Conservation (phyloP, 2,797 vertebrate species). For the Enteromius anoplus region DNA sequence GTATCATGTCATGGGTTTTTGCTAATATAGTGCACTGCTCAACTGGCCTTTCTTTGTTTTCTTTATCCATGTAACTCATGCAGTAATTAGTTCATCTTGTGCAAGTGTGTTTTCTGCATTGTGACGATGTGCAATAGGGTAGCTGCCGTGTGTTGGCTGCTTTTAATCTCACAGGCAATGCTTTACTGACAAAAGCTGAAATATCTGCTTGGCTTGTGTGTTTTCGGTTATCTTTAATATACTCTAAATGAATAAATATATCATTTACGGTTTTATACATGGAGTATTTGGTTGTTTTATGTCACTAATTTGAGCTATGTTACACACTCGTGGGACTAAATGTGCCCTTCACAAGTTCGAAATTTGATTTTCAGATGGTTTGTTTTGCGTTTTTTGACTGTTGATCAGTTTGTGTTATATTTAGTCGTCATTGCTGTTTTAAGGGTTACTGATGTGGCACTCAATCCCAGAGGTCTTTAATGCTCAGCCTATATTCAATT, state of each 20-base stretch:
- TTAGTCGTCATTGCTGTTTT: neutral
- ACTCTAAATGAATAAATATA: slow-evolving; percentile 36
- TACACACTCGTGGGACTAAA: slow-evolving; percentile 17
- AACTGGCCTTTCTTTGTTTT: neutral
- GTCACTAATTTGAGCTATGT: slow-evolving; percentile 23
- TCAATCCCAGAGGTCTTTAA: neutral
- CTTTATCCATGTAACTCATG: neutral
- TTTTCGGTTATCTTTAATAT: slow-evolving; percentile 34
- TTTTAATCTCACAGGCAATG: slow-evolving; percentile 36
- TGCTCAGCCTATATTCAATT: neutral
- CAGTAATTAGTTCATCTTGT: neutral
- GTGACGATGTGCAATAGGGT: slow-evolving; percentile 57
- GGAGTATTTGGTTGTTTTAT: neutral
- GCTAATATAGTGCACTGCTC: slow-evolving; percentile 27
- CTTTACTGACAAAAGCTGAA: slow-evolving; percentile 54
- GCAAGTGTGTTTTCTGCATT: slow-evolving; percentile 31
- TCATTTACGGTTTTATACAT: slow-evolving; percentile 25
- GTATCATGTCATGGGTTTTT: neutral
- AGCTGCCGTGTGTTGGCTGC: slow-evolving; percentile 52
- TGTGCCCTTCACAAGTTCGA: slow-evolving; percentile 12
- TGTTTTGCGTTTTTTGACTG: neutral
- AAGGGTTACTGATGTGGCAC: slow-evolving; percentile 20
- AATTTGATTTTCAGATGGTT: slow-evolving; percentile 3
- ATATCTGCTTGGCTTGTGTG: slow-evolving; percentile 43
- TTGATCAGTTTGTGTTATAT: slow-evolving; percentile 31